Evolutionary conservation across 2,888 invertebrate species (phyloP), one percentile per base, ranked within the genome.

Genomic region (Sialis lutaria): DNA sequence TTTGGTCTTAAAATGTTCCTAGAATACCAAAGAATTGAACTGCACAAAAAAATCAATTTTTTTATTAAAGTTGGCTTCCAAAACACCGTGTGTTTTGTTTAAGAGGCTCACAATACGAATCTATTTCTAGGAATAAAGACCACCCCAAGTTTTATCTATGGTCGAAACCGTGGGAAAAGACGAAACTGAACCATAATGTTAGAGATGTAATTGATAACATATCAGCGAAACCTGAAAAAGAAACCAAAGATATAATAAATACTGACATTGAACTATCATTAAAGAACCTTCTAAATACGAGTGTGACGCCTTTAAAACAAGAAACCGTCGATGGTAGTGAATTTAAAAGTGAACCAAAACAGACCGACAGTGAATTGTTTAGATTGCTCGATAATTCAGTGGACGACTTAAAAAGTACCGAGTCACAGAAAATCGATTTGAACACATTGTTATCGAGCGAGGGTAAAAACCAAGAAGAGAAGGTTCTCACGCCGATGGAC

Each of bases 91-190:
- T n/a, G 22, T 22, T 22, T 2, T 22, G 4, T 22, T 22, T 22
- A 22, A 22, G 22, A 22, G 22, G 22, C 22, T 22, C 22, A 22
- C 4, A 4, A 22, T 22, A 22, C 22, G 4, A 22, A 52, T 53
- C 50, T 50, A 46, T 52, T 64, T 60, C 4, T 58, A 79, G 79
- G 44, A 80, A 79, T 50, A 82, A 83, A 54, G 80, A 85, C 60
- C 89, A 89, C 59, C 88, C 87, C 0, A 89, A 89, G 58, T 67
- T 89, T 35, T 88, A 88, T 62, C 68, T 88, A 1, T 89, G 88
- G 89, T 83, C 87, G 0, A 84, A 85, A 55, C 80, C 81, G 52
- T 88, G 87, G 87, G 82, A 82, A 55, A 75, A 77, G 64, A 12
- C 65, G 63, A 54, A 58, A 43, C 50, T 47, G 9, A 35, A 42